Evolutionary conservation across 2,113 vertebrate species (phyloP).

Genomic region (Isurus oxyrinchus): DNA sequence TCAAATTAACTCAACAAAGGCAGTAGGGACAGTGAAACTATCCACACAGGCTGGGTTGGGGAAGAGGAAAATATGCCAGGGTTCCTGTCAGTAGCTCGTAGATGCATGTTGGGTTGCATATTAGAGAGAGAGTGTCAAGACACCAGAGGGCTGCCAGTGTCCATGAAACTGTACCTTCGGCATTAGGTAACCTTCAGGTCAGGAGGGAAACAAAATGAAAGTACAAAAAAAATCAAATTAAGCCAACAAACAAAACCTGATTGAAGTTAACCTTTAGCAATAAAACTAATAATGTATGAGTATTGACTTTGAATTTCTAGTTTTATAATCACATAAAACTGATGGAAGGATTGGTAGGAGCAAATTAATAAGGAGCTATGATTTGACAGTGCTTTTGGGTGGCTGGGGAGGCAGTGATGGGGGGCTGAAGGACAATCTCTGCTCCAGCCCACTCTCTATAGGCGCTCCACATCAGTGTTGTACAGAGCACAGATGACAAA

Average conservation of each 20-base stretch:
- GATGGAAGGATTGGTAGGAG: neutral
- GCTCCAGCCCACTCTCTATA: neutral
- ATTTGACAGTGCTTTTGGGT: neutral
- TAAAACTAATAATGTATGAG: neutral
- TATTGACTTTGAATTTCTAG: neutral
- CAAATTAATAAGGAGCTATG: neutral
- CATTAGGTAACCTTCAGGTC: neutral
- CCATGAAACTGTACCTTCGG: neutral
- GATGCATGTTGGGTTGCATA: neutral
- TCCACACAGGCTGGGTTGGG: neutral
- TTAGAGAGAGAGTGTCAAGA: neutral
- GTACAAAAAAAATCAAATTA: neutral
- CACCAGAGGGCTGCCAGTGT: neutral
- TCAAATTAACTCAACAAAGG: neutral
- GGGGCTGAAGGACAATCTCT: neutral
- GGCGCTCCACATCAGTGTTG: neutral
- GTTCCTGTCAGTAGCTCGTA: neutral
- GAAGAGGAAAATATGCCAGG: neutral
- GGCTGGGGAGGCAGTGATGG: neutral
- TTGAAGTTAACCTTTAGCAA: neutral
- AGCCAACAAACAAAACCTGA: neutral
- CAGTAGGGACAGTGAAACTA: neutral
- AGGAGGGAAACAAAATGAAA: neutral
- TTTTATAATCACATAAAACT: constrained; percentile 1
- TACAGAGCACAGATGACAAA: neutral